A percentile compares a stretch with the other conserved stretches of the same genome.
Conservation (phyloP, 2,797 vertebrate genomes). For the Vultur gryphus region DNA sequence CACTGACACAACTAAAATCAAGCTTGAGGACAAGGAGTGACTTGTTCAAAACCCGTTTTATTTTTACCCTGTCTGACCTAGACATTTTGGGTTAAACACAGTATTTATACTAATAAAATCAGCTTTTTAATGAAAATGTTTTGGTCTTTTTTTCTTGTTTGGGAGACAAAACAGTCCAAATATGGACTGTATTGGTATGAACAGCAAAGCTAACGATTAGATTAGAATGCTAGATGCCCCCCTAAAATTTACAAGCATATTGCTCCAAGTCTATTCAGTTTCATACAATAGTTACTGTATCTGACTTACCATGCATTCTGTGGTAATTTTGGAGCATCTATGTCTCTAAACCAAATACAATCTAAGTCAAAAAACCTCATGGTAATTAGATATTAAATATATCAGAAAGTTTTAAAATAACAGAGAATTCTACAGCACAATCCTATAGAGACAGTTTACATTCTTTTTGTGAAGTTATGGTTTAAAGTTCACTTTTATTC, state of each 20-base stretch:
- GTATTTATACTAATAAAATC: not conserved
- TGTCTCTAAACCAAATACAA: not conserved
- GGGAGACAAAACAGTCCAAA: not conserved
- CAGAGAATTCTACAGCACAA: not conserved
- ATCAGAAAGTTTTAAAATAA: not conserved
- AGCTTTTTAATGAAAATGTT: not conserved
- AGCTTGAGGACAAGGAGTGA: not conserved
- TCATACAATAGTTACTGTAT: not conserved
- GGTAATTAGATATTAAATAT: not conserved
- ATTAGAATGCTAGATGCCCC: too few species aligned
- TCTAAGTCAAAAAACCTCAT: not conserved
- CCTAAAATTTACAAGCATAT: not conserved
- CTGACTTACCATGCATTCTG: not conserved
- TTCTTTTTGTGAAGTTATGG: not conserved
- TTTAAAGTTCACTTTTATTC: not conserved
- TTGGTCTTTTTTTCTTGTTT: not conserved
- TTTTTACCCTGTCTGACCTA: not conserved
- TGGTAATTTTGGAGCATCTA: not conserved
- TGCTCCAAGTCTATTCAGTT: not conserved
- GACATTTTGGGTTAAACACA: not conserved
- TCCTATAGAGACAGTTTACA: not conserved
- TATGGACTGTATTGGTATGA: not conserved
- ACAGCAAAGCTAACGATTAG: not conserved
- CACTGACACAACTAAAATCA: not conserved
- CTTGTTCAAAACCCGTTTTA: not conserved